Percentiles rank a stretch among this genome's conserved stretches.
Evolutionary conservation across 2,888 invertebrate genomes (phyloP).

Genomic region (Maniola hyperantus): DNA sequence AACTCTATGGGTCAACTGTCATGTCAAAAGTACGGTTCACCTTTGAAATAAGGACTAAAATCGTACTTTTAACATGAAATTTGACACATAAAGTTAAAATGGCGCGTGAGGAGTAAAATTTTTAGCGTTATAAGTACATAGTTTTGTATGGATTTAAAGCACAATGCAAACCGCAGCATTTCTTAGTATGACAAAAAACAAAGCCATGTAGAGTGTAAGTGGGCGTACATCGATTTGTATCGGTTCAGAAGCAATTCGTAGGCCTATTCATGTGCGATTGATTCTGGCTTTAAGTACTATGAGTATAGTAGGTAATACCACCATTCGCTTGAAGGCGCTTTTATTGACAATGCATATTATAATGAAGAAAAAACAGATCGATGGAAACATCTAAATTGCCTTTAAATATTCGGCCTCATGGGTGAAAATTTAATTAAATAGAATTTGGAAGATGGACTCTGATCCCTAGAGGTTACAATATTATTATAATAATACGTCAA

Average conservation of each 20-base stretch:
- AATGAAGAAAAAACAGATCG: neutral
- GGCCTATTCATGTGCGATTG: slow-evolving; percentile 12
- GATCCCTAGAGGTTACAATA: neutral
- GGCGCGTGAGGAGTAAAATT: no score
- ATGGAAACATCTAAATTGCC: neutral
- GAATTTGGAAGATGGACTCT: neutral
- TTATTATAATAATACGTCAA: neutral
- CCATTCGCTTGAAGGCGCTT: neutral
- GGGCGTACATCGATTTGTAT: slow-evolving; percentile 29
- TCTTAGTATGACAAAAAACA: slow-evolving; percentile 20
- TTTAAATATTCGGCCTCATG: neutral
- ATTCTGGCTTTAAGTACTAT: neutral
- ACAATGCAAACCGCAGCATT: slow-evolving; percentile 7
- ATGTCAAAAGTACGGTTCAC: no score
- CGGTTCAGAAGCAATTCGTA: slow-evolving; percentile 27
- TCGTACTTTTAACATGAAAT: no score
- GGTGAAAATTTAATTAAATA: neutral
- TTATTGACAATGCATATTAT: neutral
- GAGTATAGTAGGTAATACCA: neutral
- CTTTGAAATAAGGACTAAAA: no score
- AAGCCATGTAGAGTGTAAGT: slow-evolving; percentile 18
- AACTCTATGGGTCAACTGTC: no score
- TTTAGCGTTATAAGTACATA: neutral
- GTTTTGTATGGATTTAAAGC: neutral
- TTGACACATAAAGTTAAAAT: no score